Evolutionary conservation across 1,140 invertebrate species (phyloP), one percentile per base, ranked within the genome.

Genomic region (Ceratina australensis): DNA sequence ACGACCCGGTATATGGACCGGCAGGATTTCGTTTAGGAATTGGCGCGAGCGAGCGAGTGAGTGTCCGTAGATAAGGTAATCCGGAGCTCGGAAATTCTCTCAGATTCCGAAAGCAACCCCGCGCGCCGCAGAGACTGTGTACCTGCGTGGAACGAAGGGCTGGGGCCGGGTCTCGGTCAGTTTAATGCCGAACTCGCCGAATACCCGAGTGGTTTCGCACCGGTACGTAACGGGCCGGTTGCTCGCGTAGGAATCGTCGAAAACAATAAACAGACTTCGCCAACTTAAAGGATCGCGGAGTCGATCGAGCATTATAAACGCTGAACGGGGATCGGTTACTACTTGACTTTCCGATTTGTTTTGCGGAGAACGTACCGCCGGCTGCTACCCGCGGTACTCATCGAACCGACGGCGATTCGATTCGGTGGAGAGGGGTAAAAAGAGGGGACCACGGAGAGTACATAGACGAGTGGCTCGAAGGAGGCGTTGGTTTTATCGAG

Each of bases 1-100:
- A 86, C 85, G 82, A 82, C 72, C 67, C 72, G 60, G 77, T 85
- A 83, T 86, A 87, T 83, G 80, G 79, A 82, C 65, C 78, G 67
- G 20, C 68, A 52, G 87, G 84, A 85, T 87, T 90, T 89, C 80
- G 80, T 87, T 89, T 74, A 52, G 78, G 81, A 85, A 85, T 88
- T 68, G 80, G 75, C 83, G 77, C 84, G 82, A 85, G 85, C 84
- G 82, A 85, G 85, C 89, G 87, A 88, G 90, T 90, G 89, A 90
- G 87, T 88, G 84, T 85, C 81, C 67, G 86, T 72, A 90, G 91
- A 92, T 92, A 92, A 92, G 91, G 89, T 92, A 92, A 92, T 92
- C 91, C 88, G 87, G 77, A 57, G 69, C 78, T 78, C 86, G 88
- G 88, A 90, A 92, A 91, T 87, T 91, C 87, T 82, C 75, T 81